These are phyloP conservation scores for Spea hammondii DNA, from an alignment of 2,797 vertebrate species.

Conservation along the genomic window DNA sequence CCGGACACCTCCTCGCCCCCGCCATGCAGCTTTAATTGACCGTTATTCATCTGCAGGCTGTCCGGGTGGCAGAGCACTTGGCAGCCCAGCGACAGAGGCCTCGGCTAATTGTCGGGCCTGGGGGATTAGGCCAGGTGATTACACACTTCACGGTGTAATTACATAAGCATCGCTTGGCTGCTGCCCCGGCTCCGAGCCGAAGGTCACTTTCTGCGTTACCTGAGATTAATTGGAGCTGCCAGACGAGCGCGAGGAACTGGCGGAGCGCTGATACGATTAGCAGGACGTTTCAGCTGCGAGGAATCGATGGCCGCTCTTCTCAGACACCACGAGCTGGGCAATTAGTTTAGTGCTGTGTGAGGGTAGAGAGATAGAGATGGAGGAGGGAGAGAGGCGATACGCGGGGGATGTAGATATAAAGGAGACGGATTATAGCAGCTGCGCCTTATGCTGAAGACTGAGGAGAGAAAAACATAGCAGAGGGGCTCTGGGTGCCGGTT, in stretches of 20 bases:
- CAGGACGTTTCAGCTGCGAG: conserved; percentile 89
- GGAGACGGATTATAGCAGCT: neutral
- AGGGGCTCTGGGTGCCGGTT: too few species aligned
- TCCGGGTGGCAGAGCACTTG: conserved; percentile 73
- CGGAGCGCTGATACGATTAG: conserved; percentile 92
- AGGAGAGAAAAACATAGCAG: too few species aligned
- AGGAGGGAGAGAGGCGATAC: neutral
- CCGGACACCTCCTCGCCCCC: conserved; percentile 86
- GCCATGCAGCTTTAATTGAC: conserved; percentile 93
- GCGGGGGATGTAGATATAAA: neutral
- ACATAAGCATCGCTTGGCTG: conserved; percentile 92
- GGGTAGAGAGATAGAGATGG: conserved; percentile 56
- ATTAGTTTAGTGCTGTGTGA: conserved; percentile 75
- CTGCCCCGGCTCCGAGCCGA: conserved; percentile 78
- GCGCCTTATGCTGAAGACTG: neutral
- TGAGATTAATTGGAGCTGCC: conserved; percentile 97
- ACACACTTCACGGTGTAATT: conserved; percentile 97
- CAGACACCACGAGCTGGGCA: conserved; percentile 65
- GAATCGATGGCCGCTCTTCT: conserved; percentile 80
- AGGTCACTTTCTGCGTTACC: conserved; percentile 88
- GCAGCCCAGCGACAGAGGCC: conserved; percentile 77
- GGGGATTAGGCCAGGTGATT: conserved; percentile 97
- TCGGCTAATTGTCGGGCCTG: conserved; percentile 90
- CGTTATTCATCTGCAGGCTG: conserved; percentile 89
- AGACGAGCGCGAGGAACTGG: conserved; percentile 83